These are phyloP conservation scores for Aphodius granarius DNA, from an alignment of 2,888 invertebrate genomes.

Conservation along the genomic window DNA sequence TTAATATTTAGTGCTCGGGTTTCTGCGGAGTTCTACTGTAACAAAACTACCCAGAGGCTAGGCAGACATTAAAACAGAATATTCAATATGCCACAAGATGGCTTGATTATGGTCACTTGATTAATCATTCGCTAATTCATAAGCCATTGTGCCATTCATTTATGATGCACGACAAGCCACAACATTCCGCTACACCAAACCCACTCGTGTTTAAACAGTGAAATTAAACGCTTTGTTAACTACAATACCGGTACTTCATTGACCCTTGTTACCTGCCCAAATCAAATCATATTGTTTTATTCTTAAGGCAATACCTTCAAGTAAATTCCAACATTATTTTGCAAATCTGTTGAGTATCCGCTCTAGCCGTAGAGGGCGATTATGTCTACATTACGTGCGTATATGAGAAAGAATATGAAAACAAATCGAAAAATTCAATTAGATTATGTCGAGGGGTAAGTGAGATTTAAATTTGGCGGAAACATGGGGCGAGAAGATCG, in stretches of 20 bases:
- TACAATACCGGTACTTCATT: background rate
- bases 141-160: background rate
- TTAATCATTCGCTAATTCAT: background rate
- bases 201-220: background rate
- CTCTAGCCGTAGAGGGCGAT: too few species aligned
- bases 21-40: background rate
- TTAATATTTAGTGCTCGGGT: background rate
- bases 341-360: too few species aligned
- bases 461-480: slow-evolving; percentile 2
- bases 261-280: background rate
- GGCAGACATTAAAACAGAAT: too few species aligned
- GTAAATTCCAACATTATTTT: too few species aligned
- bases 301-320: background rate
- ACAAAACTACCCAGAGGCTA: too few species aligned
- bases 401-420: background rate
- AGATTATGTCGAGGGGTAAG: background rate
- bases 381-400: too few species aligned
- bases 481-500: background rate
- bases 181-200: background rate
- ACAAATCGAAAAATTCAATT: background rate
- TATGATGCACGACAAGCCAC: background rate
- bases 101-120: background rate
- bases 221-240: background rate
- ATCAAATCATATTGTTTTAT: background rate
- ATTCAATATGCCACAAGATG: background rate